A percentile compares a stretch with the other conserved stretches of the same genome.
phyloP scores from a whole-genome alignment of 2,113 vertebrate species.

The Nerophis ophidion region DNA sequence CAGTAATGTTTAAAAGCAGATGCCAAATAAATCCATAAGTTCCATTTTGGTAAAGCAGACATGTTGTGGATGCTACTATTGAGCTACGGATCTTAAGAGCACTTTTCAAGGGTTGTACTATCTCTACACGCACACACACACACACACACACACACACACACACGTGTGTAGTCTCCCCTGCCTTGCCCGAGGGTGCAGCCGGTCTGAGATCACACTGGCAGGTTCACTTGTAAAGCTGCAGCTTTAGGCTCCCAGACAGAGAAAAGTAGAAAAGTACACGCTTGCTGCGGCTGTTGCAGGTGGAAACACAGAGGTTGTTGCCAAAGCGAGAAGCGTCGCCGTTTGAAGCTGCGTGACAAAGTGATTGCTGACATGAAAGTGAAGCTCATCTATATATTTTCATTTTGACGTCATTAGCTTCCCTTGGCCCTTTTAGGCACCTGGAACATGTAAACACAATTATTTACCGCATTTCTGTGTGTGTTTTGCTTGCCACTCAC shows the following conservation, averaged over 20 bases:
- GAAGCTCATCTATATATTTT: slow-evolving; percentile 18
- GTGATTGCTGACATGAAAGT: slow-evolving; percentile 51
- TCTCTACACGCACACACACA: slow-evolving; percentile 35
- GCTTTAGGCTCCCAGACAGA: slow-evolving; percentile 66
- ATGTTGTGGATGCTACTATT: slow-evolving; percentile 52
- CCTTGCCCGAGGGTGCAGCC: slow-evolving; percentile 71
- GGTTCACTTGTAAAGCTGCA: slow-evolving; percentile 70
- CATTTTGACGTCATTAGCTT: slow-evolving; percentile 35
- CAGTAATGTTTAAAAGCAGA: slow-evolving; percentile 35
- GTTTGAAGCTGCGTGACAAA: slow-evolving; percentile 57
- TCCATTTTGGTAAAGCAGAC: slow-evolving; percentile 36
- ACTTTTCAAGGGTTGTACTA: slow-evolving; percentile 63
- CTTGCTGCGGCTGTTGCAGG: slow-evolving; percentile 59
- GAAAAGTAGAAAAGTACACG: slow-evolving; percentile 55
- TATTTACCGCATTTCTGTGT: neutral
- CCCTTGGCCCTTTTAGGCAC: slow-evolving; percentile 14
- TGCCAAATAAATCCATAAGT: slow-evolving; percentile 51
- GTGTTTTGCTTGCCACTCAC: neutral
- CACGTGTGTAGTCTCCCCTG: slow-evolving; percentile 62
- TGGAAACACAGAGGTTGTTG: slow-evolving; percentile 52
- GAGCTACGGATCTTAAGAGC: slow-evolving; percentile 49
- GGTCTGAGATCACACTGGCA: slow-evolving; percentile 68
- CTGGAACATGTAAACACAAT: slow-evolving; percentile 9
- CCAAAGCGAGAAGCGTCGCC: slow-evolving; percentile 41
- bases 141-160: slow-evolving; percentile 19